phyloP scores from a whole-genome alignment of 2,888 invertebrate genomes.

The Bombyx huttoni region DNA sequence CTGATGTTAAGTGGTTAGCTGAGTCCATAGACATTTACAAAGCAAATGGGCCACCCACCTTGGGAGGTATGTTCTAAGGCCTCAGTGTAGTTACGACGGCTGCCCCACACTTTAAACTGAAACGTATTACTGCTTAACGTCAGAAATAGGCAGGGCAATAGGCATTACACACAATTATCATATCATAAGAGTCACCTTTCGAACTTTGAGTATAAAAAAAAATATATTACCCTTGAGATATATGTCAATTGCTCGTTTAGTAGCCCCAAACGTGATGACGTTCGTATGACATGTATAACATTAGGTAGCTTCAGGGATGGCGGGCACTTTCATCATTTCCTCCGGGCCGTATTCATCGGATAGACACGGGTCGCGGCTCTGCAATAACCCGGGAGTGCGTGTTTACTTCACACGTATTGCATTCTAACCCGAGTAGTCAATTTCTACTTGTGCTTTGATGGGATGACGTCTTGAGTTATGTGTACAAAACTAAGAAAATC shows the following conservation, averaged over 20 bases:
- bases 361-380: slow-evolving; percentile 18
- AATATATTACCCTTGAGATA: no score
- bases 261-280: slow-evolving; percentile 18
- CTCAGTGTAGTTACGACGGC: no score
- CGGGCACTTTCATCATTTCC: slow-evolving; percentile 63
- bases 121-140: no score
- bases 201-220: no score
- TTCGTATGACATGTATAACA: slow-evolving; percentile 27
- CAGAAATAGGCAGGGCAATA: no score
- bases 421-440: slow-evolving; percentile 15
- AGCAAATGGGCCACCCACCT: no score
- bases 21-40: no score
- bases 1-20: no score
- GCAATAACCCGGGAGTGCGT: slow-evolving; percentile 43
- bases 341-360: slow-evolving; percentile 56
- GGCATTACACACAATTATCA: no score
- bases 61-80: no score
- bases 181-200: no score
- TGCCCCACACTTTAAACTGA: no score
- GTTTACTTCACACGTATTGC: slow-evolving; percentile 42
- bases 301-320: slow-evolving; percentile 18
- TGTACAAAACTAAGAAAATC: background rate
- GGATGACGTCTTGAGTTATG: background rate
- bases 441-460: background rate
- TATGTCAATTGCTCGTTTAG: slow-evolving; percentile 4